These are phyloP conservation scores for Antechinus stuartii DNA, from an alignment of 2,113 vertebrate genomes.

Conservation along the genomic window DNA sequence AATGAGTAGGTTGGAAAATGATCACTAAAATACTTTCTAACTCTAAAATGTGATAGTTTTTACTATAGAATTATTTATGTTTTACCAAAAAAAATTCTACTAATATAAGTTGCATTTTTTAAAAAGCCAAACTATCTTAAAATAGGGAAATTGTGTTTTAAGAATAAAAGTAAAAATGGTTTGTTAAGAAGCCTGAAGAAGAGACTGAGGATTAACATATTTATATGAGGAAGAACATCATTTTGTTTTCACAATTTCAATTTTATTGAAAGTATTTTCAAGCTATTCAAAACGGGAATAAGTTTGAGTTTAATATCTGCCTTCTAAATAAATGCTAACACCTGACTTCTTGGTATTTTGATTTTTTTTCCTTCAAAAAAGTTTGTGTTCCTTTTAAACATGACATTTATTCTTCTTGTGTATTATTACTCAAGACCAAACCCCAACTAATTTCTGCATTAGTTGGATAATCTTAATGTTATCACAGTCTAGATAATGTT, in stretches of 20 bases:
- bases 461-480: background rate
- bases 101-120: background rate
- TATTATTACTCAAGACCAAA: background rate
- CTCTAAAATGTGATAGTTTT: background rate
- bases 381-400: slow-evolving; percentile 11
- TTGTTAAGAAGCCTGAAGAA: background rate
- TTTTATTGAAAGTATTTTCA: slow-evolving; percentile 28
- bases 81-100: background rate
- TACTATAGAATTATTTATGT: background rate
- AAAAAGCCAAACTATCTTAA: background rate
- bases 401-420: slow-evolving; percentile 4
- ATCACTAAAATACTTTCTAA: background rate
- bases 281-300: slow-evolving; percentile 5
- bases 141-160: background rate
- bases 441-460: background rate
- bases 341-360: slow-evolving; percentile 30
- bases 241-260: slow-evolving; percentile 32
- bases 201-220: slow-evolving; percentile 4
- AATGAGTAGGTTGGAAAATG: background rate
- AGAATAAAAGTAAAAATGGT: background rate
- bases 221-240: background rate
- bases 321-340: slow-evolving; percentile 13
- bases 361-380: slow-evolving; percentile 40
- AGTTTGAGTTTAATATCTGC: slow-evolving; percentile 10
- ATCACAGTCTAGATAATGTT: background rate